Evolutionary conservation across 2,888 invertebrate genomes (phyloP), one percentile per base, ranked within the genome.

Genomic region (Nomada fucata): DNA sequence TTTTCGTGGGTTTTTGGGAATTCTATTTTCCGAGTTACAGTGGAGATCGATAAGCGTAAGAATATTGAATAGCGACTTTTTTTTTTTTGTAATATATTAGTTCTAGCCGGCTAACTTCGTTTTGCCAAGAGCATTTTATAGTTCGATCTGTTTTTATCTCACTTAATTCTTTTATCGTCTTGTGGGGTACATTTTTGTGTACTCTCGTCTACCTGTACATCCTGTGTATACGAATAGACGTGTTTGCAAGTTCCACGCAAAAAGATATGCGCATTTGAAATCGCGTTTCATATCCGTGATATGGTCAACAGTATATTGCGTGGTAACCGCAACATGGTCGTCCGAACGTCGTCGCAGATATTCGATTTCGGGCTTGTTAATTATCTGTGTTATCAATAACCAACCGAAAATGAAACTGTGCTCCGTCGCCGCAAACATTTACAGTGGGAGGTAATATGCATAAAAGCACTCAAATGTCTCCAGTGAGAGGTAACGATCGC

Each of bases 341-440:
- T 29, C 4, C 13, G 44, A 57, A 44, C 44, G 44, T 69, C 11
- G 26, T 26, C 57, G 4, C 44, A 69, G 44, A 47, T 69, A 69
- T 44, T 57, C 44, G 42, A 23, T 68, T 55, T 55, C 42, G 55
- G 29, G 10, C 44, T 57, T 18, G 57, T 69, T 69, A 69, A 69
- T 69, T 57, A 55, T 69, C 23, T 13, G 3, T 4, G n/a, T 57
- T 44, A 57, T 44, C 57, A 47, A 44, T 69, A 57, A 44, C 61
- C 44, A 44, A 61, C n/a, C 15, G 69, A 57, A 44, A 69, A 44
- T 57, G 57, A n/a, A 69, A 26, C 44, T n/a, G 15, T 15, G 26
- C 1, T 67, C 18, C 11, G 1, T 2, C 15, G 20, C 29, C 44
- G n/a, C 44, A 26, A 57, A 26, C n/a, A 69, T 69, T 69, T 69